Evolutionary conservation across 1,140 invertebrate genomes (phyloP).

Genomic region (Copidosoma floridanum): DNA sequence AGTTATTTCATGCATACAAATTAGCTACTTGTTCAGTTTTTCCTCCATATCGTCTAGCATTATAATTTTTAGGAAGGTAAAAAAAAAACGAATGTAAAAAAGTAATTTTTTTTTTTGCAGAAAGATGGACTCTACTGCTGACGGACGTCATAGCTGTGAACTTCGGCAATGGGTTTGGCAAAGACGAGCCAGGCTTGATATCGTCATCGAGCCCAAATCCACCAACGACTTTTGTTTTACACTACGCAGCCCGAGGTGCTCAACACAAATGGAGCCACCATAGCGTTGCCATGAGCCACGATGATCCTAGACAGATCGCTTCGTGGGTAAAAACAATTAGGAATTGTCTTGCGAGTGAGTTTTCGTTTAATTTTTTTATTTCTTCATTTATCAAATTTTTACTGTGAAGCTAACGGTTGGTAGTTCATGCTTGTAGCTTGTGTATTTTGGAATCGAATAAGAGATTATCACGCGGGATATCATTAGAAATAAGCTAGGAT

Average conservation of each 20-base stretch:
- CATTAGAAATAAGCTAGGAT: no score
- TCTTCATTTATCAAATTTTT: background rate
- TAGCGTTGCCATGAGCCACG: constrained; percentile 61
- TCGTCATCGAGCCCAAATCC: constrained; percentile 36
- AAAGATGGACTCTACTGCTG: constrained; percentile 56
- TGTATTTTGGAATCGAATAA: no score
- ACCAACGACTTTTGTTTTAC: constrained; percentile 61
- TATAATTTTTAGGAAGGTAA: no score
- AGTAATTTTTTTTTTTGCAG: no score
- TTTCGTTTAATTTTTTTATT: constrained; percentile 4
- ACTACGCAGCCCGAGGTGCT: constrained; percentile 61
- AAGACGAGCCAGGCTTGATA: constrained; percentile 29
- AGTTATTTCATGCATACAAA: no score
- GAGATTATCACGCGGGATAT: no score
- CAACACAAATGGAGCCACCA: constrained; percentile 64
- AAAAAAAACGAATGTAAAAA: no score
- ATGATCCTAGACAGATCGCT: constrained; percentile 62
- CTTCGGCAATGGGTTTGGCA: constrained; percentile 46
- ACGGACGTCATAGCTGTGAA: constrained; percentile 59
- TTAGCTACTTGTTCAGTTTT: no score
- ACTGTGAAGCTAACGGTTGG: no score
- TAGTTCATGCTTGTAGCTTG: no score
- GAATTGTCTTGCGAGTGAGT: constrained; percentile 56
- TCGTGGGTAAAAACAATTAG: constrained; percentile 65
- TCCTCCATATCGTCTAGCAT: no score